Base-by-base conservation (phyloP, 2,888 invertebrate genomes). In the Craniophora ligustri region DNA sequence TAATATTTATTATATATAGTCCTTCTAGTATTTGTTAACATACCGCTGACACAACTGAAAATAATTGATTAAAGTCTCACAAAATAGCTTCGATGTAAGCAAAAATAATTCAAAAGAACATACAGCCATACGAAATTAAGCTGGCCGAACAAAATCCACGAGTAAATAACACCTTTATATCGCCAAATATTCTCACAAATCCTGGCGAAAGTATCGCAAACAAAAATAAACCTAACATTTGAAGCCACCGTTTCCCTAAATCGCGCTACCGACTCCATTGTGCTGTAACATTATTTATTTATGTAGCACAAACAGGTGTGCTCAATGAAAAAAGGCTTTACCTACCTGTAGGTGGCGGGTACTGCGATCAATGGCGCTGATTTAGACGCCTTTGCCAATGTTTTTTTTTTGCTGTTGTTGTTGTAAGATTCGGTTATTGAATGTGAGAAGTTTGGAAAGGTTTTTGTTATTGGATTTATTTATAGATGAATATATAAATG, bases 301-400 rank as follows among this genome's bases (percentile, higher is more conserved):
- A 82, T 74, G 57, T 74, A 35, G 75, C 67, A 57, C 78, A 70
- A 81, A 82, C 88, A 89, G 85, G 87, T 86, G 88, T 75, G 80
- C 64, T 76, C 82, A 69, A 86, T 85, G 81, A 79, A 86, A 85
- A 84, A 85, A 80, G 84, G 83, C 75, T 81, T n/a, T 79, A 76
- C 74, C 63, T 71, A 57, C 72, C 64, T 58, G 74, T 67, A 36
- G 64, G 48, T 36, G 48, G 23, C 26, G 36, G 36, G 36, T 45
- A 6, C 15, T 54, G 34, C 62, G 35, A 46, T 59, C 66, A 72
- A 65, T 72, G 65, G 50, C 13, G 23, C 44, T 57, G 73, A 57
- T 47, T 72, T 72, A 61, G 65, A 54, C 28, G 38, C 39, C 34
- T 11, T 8, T 23, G 23, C 21, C 38, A n/a, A 45, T 14, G 13